These are phyloP conservation scores for Mythimna loreyi DNA, from an alignment of 2,888 invertebrate genomes.

Conservation along the genomic window DNA sequence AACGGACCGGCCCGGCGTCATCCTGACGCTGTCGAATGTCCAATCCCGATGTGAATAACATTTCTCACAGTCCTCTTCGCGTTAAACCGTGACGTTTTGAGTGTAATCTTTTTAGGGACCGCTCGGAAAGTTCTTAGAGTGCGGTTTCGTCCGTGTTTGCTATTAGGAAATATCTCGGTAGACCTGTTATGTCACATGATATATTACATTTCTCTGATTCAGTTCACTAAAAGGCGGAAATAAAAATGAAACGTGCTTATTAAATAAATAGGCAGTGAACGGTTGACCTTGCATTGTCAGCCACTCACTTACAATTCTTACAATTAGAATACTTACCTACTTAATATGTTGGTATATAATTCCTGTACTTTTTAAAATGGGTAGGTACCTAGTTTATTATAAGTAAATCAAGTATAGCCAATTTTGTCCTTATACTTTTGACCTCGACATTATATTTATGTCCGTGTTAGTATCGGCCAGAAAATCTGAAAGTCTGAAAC, in stretches of 20 bases:
- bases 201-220: slow-evolving; percentile 13
- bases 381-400: neutral
- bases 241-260: slow-evolving; percentile 60
- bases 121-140: neutral
- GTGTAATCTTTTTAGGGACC: slow-evolving; percentile 32
- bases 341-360: slow-evolving; percentile 46
- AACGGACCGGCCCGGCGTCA: slow-evolving; percentile 78
- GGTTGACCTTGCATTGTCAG: slow-evolving; percentile 78
- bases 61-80: slow-evolving; percentile 61
- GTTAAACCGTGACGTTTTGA: slow-evolving; percentile 65
- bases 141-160: neutral
- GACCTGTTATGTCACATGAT: neutral
- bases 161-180: neutral
- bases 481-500: slow-evolving; percentile 31
- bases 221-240: slow-evolving; percentile 76
- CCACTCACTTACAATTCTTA: slow-evolving; percentile 60
- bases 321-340: slow-evolving; percentile 51
- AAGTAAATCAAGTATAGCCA: neutral
- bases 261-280: slow-evolving; percentile 75
- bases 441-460: slow-evolving; percentile 49
- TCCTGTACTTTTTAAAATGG: slow-evolving; percentile 32
- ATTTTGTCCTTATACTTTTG: slow-evolving; percentile 33
- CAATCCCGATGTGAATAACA: slow-evolving; percentile 66
- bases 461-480: slow-evolving; percentile 42
- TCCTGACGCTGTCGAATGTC: slow-evolving; percentile 74